These are phyloP conservation scores for Frankliniella intonsa DNA, from an alignment of 2,888 invertebrate genomes.

Conservation along the genomic window DNA sequence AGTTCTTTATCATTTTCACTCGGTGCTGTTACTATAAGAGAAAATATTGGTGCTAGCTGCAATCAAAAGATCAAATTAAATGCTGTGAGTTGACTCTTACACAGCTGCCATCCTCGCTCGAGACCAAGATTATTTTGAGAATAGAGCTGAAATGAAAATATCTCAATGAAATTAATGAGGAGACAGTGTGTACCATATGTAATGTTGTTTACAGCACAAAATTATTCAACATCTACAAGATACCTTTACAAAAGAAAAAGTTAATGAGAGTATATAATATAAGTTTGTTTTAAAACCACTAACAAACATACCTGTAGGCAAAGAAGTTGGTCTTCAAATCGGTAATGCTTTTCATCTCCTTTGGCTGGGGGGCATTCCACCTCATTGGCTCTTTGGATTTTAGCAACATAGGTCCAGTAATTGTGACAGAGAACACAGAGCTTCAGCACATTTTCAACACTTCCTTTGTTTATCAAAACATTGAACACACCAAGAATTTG, in stretches of 20 bases:
- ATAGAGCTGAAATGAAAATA: too few species aligned
- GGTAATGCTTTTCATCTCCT: neutral
- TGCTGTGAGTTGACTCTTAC: too few species aligned
- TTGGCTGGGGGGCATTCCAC: neutral
- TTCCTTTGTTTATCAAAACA: neutral
- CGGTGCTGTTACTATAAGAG: neutral
- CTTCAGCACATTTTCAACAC: slow-evolving; percentile 15
- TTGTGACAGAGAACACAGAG: slow-evolving; percentile 3
- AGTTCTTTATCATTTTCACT: slow-evolving; percentile 10
- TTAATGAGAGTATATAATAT: too few species aligned
- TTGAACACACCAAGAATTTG: slow-evolving; percentile 3
- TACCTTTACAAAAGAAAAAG: too few species aligned
- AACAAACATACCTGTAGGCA: neutral
- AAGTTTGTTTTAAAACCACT: too few species aligned
- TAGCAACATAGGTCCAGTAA: neutral
- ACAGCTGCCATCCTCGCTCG: too few species aligned
- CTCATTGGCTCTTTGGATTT: neutral
- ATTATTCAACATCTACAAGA: too few species aligned
- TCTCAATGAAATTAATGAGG: too few species aligned
- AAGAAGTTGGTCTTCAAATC: slow-evolving; percentile 15
- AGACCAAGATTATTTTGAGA: too few species aligned
- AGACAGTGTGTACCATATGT: too few species aligned
- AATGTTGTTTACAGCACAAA: too few species aligned
- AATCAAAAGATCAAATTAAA: neutral
- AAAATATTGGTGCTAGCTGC: slow-evolving; percentile 12